Evolutionary conservation across 2,888 invertebrate genomes (phyloP), one percentile per base, ranked within the genome.

Genomic region (Eupithecia exiguata): DNA sequence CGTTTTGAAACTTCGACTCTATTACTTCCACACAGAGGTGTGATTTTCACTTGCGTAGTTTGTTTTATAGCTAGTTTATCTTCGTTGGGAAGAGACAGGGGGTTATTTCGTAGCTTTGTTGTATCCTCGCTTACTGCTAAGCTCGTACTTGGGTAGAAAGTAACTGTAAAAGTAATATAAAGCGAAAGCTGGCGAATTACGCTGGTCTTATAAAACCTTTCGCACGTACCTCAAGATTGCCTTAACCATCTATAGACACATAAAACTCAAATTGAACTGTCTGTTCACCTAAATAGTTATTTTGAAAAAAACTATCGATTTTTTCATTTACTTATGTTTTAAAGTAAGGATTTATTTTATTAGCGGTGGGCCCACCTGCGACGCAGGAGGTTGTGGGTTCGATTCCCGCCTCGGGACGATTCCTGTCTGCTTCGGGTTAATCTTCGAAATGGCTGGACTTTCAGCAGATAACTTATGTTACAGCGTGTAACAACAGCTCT

Each of bases 201-300:
- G 67, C 9, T 16, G 25, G 53, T 67, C 49, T 18, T 49, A 53
- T 46, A 49, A 30, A 49, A 68, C 46, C 49, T 49, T 35, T 6
- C 1, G 53, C n/a, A 36, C 6, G 35, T 61, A 58, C 69, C 66
- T 43, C 73, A 43, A 65, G 65, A 61, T 66, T 69, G 66, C 40
- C 7, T 61, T 61, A n/a, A 53, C 5, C 7, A 40, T 12, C 40
- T 40, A 40, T 46, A 1, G 0, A 25, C 14, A 58, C 12, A 25
- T 10, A 14, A 25, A 25, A 25, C 25, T 25, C 0, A 58, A 58
- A 21, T 16, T 21, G 49, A 21, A 12, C 25, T 14, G 58, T 58
- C 25, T 25, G 58, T 25, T n/a, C n/a, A n/a, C n/a, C n/a, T n/a
- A n/a, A n/a, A n/a, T n/a, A n/a, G n/a, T n/a, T n/a, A n/a, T n/a